These are phyloP conservation scores for Dysdera silvatica DNA, from an alignment of 1,140 invertebrate genomes.

Conservation along the genomic window DNA sequence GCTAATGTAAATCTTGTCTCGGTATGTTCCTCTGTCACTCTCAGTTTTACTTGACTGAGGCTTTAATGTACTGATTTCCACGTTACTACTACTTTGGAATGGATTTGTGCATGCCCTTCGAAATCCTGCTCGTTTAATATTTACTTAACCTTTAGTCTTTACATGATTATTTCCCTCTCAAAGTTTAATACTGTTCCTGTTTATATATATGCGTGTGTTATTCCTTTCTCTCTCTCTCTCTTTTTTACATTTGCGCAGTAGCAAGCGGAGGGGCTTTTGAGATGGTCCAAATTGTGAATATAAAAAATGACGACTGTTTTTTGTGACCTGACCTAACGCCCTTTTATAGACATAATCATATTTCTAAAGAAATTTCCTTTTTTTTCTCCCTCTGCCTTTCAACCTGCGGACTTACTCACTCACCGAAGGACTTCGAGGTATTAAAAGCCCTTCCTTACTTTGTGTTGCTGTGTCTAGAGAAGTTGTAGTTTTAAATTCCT, in stretches of 20 bases:
- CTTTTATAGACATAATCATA: constrained; percentile 11
- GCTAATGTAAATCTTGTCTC: constrained; percentile 26
- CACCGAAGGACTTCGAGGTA: constrained; percentile 31
- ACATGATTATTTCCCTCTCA: constrained; percentile 10
- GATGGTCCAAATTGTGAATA: constrained; percentile 71
- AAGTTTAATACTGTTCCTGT: background rate
- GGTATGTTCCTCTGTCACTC: constrained; percentile 25
- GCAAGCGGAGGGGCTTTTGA: constrained; percentile 82
- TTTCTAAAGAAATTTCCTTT: constrained; percentile 29
- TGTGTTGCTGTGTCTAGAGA: constrained; percentile 31
- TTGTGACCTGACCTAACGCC: constrained; percentile 13
- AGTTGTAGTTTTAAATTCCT: constrained; percentile 22
- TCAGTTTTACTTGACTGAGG: background rate
- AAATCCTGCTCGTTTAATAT: constrained; percentile 29
- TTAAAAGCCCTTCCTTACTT: constrained; percentile 25
- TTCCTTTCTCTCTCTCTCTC: too few species aligned
- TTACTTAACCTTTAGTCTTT: constrained; percentile 14
- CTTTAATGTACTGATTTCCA: constrained; percentile 10
- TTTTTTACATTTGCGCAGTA: constrained; percentile 13
- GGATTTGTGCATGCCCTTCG: constrained; percentile 29
- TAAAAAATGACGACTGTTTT: constrained; percentile 31
- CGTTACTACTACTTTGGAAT: constrained; percentile 29
- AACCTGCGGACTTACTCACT: constrained; percentile 20
- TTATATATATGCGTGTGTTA: background rate
- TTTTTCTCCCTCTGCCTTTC: constrained; percentile 27